Percentiles rank a stretch among this genome's conserved stretches.
These are phyloP conservation scores for Machimus atricapillus DNA, from an alignment of 2,888 invertebrate genomes.

Conservation along the genomic window DNA sequence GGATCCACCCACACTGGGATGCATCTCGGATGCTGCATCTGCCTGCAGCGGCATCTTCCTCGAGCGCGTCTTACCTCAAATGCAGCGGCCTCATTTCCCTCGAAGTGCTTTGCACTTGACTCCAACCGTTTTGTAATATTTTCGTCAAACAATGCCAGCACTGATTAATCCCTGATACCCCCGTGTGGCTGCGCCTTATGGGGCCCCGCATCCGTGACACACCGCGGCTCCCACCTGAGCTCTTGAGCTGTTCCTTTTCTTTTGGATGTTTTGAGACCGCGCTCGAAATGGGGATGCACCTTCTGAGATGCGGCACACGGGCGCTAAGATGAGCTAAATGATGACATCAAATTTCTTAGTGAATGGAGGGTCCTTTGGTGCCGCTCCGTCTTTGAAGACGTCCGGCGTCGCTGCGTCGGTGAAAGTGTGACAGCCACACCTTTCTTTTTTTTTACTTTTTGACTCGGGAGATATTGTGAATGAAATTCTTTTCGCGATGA, in stretches of 20 bases:
- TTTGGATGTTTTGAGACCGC: background rate
- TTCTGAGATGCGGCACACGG: background rate
- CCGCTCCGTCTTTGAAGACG: background rate
- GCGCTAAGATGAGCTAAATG: background rate
- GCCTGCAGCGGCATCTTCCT: background rate
- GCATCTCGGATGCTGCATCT: background rate
- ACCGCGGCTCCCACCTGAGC: background rate
- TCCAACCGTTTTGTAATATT: slow-evolving; percentile 27
- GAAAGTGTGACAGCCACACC: background rate
- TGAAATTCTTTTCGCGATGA: background rate
- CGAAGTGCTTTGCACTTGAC: slow-evolving; percentile 10
- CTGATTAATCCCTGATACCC: slow-evolving; percentile 13
- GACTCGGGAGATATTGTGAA: background rate
- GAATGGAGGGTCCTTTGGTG: background rate
- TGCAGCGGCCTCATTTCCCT: background rate
- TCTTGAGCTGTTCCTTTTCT: background rate
- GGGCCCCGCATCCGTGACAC: background rate
- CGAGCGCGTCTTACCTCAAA: background rate
- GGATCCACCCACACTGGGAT: background rate
- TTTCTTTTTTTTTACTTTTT: background rate
- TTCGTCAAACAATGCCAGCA: slow-evolving; percentile 21
- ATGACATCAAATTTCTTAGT: background rate
- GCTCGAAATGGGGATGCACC: background rate
- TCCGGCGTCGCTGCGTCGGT: background rate
- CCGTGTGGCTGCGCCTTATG: background rate